phyloP scores from a whole-genome alignment of 2,797 vertebrate species.

The Melopsittacus undulatus region DNA sequence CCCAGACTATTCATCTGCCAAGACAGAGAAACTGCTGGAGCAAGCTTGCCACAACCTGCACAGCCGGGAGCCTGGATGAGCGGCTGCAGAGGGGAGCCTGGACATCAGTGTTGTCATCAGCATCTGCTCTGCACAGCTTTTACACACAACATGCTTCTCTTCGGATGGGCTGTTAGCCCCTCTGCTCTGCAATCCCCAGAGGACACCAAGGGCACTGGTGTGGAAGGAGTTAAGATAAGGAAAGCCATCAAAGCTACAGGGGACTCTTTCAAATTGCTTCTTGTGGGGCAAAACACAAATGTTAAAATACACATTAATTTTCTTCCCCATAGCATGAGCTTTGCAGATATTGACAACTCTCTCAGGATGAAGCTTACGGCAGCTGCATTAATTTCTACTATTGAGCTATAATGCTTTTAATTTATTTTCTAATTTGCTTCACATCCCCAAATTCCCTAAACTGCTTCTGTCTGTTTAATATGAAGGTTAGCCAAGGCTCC shows the following conservation, averaged over 20 bases:
- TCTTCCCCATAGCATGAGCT: conserved; percentile 44
- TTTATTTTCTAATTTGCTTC: conserved; percentile 74
- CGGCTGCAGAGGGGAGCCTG: background rate
- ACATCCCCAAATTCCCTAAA: conserved; percentile 71
- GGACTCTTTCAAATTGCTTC: conserved; percentile 39
- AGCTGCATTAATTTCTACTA: conserved; percentile 71
- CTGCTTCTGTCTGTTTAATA: conserved; percentile 66
- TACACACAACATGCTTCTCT: background rate
- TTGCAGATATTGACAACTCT: conserved; percentile 71
- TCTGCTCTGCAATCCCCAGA: background rate
- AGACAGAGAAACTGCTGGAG: background rate
- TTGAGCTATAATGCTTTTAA: conserved; percentile 73
- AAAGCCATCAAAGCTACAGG: conserved; percentile 45
- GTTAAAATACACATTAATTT: conserved; percentile 60
- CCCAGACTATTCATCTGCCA: background rate
- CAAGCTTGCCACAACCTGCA: background rate
- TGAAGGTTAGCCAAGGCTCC: conserved; percentile 68
- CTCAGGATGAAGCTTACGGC: conserved; percentile 62
- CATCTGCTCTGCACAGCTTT: conserved; percentile 19
- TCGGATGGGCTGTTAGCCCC: background rate
- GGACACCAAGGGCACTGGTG: background rate
- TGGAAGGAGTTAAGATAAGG: conserved; percentile 61
- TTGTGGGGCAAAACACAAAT: conserved; percentile 49
- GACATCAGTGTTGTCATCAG: background rate
- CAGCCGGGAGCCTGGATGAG: background rate